phyloP scores from a whole-genome alignment of 2,888 invertebrate species.

The Polymixis lichenea region DNA sequence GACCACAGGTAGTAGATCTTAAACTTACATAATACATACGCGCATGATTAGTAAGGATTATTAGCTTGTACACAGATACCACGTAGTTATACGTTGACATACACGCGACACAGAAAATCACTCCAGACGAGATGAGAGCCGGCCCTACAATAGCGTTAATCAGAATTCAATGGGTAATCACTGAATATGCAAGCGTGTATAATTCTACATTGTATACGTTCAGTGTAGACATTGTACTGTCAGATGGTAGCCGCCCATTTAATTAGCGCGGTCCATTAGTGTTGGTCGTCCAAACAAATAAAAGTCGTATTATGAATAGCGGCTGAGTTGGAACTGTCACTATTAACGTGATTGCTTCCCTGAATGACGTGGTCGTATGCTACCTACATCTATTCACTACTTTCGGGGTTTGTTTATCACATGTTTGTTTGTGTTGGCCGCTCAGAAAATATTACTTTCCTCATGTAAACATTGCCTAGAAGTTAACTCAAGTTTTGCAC shows the following conservation, averaged over 20 bases:
- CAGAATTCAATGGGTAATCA: conserved; percentile 71
- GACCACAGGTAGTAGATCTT: not conserved
- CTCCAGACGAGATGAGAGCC: conserved; percentile 45
- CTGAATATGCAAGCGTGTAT: conserved; percentile 71
- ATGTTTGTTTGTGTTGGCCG: conserved; percentile 56
- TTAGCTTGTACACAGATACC: conserved; percentile 25
- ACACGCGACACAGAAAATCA: conserved; percentile 51
- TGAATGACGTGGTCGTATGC: conserved; percentile 57
- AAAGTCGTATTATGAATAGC: conserved; percentile 79
- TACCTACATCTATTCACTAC: conserved; percentile 39
- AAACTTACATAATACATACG: conserved; percentile 27
- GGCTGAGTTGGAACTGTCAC: conserved; percentile 65
- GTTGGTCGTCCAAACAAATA: conserved; percentile 75
- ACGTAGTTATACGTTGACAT: conserved; percentile 30
- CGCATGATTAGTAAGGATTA: conserved; percentile 50
- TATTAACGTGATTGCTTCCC: conserved; percentile 71
- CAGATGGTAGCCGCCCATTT: conserved; percentile 76
- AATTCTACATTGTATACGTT: conserved; percentile 49
- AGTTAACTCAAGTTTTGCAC: conserved; percentile 51
- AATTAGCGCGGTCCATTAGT: conserved; percentile 83
- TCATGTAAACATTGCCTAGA: conserved; percentile 51
- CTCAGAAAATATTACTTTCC: conserved; percentile 55
- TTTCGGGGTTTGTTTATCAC: conserved; percentile 52
- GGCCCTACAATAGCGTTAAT: conserved; percentile 66
- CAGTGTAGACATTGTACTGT: conserved; percentile 57